Conservation (phyloP, 2,797 vertebrate genomes). For the Discoglossus pictus region DNA sequence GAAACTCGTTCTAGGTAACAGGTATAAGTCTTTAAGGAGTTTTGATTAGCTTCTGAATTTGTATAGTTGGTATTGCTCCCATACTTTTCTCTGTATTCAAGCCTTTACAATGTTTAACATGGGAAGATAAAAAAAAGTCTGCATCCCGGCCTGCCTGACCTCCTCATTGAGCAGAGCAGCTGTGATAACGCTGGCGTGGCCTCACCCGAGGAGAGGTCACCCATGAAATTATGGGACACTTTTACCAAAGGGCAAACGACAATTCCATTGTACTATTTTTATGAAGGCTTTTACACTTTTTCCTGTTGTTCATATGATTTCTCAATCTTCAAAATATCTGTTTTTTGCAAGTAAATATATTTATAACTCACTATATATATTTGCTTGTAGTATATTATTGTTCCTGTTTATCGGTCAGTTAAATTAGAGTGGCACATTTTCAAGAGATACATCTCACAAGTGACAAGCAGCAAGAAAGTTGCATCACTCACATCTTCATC, state of each 20-base stretch:
- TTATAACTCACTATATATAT: too few relatives aligned
- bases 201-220: constrained; percentile 51
- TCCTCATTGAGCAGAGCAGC: constrained; percentile 57
- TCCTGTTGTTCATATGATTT: background rate
- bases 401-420: too few relatives aligned
- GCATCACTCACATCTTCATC: too few relatives aligned
- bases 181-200: constrained; percentile 61
- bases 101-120: constrained; percentile 52
- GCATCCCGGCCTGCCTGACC: constrained; percentile 33
- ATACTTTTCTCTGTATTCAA: constrained; percentile 53
- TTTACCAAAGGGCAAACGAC: constrained; percentile 9
- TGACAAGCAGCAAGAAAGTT: too few relatives aligned
- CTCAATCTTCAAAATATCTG: too few relatives aligned
- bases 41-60: constrained; percentile 53
- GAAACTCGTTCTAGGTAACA: background rate
- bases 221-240: constrained; percentile 33
- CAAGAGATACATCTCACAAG: too few relatives aligned
- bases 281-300: constrained; percentile 11
- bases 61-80: constrained; percentile 55
- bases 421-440: too few relatives aligned
- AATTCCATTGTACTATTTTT: constrained; percentile 23
- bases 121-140: constrained; percentile 48
- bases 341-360: too few relatives aligned
- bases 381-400: too few relatives aligned
- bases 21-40: constrained; percentile 15